Percentiles rank a stretch among this genome's conserved stretches.
Conservation (phyloP, 2,797 vertebrate genomes). For the Streptopelia turtur region DNA sequence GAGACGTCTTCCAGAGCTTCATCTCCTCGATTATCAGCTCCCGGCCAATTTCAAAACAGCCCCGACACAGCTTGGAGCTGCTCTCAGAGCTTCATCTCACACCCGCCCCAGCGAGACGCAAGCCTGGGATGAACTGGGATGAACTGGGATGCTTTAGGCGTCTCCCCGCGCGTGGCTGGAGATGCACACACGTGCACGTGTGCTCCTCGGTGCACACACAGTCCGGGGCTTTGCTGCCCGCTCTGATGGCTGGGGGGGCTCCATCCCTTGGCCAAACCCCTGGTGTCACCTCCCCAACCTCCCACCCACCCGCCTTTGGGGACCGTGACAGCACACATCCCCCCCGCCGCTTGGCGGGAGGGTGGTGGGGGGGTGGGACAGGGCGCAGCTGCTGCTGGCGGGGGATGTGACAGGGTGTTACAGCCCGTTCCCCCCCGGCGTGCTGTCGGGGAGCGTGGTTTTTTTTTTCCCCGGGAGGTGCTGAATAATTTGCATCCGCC, state of each 20-base stretch:
- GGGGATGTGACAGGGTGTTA: conserved; percentile 30
- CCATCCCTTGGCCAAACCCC: background rate
- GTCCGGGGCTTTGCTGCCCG: accelerated
- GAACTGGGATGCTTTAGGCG: background rate
- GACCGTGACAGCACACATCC: accelerated
- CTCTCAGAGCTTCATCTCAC: background rate
- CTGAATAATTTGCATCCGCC: conserved; percentile 37
- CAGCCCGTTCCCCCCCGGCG: background rate
- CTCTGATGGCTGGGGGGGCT: accelerated
- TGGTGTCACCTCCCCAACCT: background rate
- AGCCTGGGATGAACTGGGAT: background rate
- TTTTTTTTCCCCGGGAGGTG: background rate
- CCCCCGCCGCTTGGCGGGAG: accelerated
- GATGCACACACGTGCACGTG: accelerated
- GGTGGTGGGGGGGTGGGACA: background rate
- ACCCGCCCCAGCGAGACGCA: background rate
- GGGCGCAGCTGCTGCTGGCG: background rate
- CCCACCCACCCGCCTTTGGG: background rate
- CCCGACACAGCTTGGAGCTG: accelerated
- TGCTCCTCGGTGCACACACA: accelerated
- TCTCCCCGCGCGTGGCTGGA: accelerated
- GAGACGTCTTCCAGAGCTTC: background rate
- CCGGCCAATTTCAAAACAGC: accelerated
- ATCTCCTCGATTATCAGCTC: background rate
- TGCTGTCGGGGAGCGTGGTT: background rate